A percentile compares a stretch with the other conserved stretches of the same genome.
Conservation (phyloP, 2,113 vertebrate genomes). For the Centropus unirufus region DNA sequence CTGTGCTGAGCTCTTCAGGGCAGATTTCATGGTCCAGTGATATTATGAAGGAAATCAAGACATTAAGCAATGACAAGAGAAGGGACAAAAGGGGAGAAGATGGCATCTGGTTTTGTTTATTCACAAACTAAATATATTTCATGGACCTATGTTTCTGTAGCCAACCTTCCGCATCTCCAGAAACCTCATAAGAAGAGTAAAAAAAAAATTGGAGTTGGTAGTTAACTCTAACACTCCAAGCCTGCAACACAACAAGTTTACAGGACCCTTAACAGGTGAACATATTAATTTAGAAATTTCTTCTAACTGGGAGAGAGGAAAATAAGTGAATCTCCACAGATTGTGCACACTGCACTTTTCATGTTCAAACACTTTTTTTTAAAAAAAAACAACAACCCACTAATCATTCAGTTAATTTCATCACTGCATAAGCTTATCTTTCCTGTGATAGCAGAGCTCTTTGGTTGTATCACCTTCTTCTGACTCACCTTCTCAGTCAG, state of each 20-base stretch:
- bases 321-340: neutral
- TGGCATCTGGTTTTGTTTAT: neutral
- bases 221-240: neutral
- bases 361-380: neutral
- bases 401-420: neutral
- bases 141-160: neutral
- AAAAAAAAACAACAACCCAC: neutral
- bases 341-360: neutral
- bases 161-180: neutral
- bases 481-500: neutral
- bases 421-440: neutral
- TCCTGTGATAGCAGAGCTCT: neutral
- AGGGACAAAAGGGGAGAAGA: neutral
- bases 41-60: constrained; percentile 12
- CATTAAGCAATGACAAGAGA: constrained; percentile 1
- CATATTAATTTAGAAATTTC: neutral
- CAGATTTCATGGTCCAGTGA: constrained; percentile 23
- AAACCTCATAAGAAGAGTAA: neutral
- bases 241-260: neutral
- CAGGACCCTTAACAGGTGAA: neutral
- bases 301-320: neutral
- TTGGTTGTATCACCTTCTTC: neutral
- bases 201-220: neutral
- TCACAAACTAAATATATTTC: neutral
- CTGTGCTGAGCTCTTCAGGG: constrained; percentile 5